These are phyloP conservation scores for Thunnus albacares DNA, from an alignment of 2,797 vertebrate genomes.

Conservation along the genomic window DNA sequence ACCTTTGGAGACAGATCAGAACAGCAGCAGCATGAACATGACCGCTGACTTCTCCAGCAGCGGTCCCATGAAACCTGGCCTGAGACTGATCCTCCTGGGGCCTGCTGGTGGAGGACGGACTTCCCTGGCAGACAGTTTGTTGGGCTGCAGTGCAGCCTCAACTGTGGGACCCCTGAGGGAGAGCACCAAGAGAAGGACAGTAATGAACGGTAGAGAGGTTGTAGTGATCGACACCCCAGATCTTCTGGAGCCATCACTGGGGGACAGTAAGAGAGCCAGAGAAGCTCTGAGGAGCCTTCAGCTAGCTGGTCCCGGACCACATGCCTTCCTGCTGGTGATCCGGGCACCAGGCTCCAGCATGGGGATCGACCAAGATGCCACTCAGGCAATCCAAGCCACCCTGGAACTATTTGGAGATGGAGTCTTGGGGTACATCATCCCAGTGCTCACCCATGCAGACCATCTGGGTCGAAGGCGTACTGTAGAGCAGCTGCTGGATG, in stretches of 20 bases:
- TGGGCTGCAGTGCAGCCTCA: conserved; percentile 42
- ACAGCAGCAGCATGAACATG: not conserved
- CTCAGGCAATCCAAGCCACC: conserved; percentile 36
- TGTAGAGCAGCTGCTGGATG: conserved; percentile 62
- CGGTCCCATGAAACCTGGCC: conserved; percentile 32
- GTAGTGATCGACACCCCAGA: conserved; percentile 79
- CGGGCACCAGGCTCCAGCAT: conserved; percentile 46
- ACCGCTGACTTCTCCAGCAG: not conserved
- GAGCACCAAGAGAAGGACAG: conserved; percentile 53
- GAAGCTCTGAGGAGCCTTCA: conserved; percentile 81
- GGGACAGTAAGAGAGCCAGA: conserved; percentile 52
- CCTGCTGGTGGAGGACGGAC: conserved; percentile 63
- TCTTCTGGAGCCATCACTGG: conserved; percentile 68
- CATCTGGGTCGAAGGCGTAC: conserved; percentile 16
- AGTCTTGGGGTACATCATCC: conserved; percentile 61
- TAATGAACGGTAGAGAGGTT: conserved; percentile 63
- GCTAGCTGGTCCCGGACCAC: conserved; percentile 77
- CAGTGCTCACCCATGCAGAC: conserved; percentile 71
- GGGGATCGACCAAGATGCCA: conserved; percentile 22
- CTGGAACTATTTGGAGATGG: conserved; percentile 70
- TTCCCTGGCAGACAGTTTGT: conserved; percentile 65
- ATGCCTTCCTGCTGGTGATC: conserved; percentile 78
- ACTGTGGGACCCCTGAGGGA: conserved; percentile 23
- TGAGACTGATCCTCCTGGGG: conserved; percentile 80
- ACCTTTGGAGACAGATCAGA: not conserved